Evolutionary conservation across 2,888 invertebrate genomes (phyloP).

Genomic region (Orchesellides sinensis): DNA sequence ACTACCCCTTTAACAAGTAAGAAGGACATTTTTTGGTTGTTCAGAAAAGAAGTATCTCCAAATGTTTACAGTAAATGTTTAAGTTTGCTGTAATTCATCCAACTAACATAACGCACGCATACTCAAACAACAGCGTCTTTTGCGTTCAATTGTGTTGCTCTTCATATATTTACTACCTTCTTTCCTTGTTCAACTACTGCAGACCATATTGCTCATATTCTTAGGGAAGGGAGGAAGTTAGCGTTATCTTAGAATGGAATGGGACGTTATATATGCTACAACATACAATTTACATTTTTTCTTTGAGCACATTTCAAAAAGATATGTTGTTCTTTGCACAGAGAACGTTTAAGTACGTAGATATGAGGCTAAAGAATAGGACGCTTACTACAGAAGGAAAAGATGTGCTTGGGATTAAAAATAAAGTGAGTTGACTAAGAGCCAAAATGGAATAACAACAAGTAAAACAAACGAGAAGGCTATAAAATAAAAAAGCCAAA

Average conservation of each 20-base stretch:
- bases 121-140: neutral
- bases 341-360: no score
- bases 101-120: neutral
- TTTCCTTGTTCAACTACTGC: neutral
- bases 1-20: conserved; percentile 6
- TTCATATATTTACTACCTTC: neutral
- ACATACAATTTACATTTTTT: conserved; percentile 50
- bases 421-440: conserved; percentile 69
- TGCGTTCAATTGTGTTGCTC: neutral
- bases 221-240: conserved; percentile 31
- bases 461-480: conserved; percentile 57
- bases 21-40: neutral
- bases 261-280: conserved; percentile 33
- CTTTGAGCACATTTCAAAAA: neutral
- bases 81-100: conserved; percentile 42
- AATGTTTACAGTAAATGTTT: conserved; percentile 38
- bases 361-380: no score
- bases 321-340: neutral
- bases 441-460: conserved; percentile 64
- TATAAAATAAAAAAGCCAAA: conserved; percentile 53
- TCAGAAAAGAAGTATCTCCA: conserved; percentile 26
- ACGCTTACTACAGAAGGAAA: no score
- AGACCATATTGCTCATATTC: neutral
- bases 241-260: conserved; percentile 42
- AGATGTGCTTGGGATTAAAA: conserved; percentile 64